Evolutionary conservation across 2,113 vertebrate genomes (phyloP), one percentile per base, ranked within the genome.

Genomic region (Gymnogyps californianus): DNA sequence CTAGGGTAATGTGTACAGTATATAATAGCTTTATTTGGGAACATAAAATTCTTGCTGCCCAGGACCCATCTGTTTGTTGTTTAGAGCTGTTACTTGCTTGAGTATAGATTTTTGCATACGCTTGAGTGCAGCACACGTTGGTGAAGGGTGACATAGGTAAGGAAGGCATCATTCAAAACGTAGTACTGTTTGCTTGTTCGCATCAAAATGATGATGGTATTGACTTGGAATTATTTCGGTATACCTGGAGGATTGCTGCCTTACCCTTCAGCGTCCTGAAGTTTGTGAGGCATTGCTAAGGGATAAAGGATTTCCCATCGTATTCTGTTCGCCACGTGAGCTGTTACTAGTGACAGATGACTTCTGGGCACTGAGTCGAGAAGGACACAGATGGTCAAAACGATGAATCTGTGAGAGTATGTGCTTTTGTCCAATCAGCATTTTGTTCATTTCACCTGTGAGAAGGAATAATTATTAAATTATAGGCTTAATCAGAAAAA

Each of bases 351-450:
- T 98, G 98, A 99, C 98, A 98, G 98, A 99, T 98, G 98, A 98
- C 98, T 98, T 96, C 93, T 97, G 98, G 97, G 98, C 99, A 98
- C 97, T 97, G 98, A 99, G 95, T 99, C 98, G 99, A 99, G 99
- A 99, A 99, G 99, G 99, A 99, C 99, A 98, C 99, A 99, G 99
- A 99, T 99, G 99, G 99, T 99, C 99, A 99, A 98, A 99, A 97
- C 97, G 66, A 98, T 99, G 99, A 98, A 99, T 99, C 99, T 97
- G 92, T 78, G 96, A 96, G 94, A 94, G 40, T 75, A 46, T 24
- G 38, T 92, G 92, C 93, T 97, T 97, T 96, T 98, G 98, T 97
- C 98, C 97, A 98, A 96, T 99, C 99, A 98, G 98, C 96, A 90
- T 91, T 98, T 97, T 97, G 88, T 81, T 94, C 69, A 87, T 97